Conservation (phyloP, 2,797 vertebrate genomes). For the Enteromius paludinosus region DNA sequence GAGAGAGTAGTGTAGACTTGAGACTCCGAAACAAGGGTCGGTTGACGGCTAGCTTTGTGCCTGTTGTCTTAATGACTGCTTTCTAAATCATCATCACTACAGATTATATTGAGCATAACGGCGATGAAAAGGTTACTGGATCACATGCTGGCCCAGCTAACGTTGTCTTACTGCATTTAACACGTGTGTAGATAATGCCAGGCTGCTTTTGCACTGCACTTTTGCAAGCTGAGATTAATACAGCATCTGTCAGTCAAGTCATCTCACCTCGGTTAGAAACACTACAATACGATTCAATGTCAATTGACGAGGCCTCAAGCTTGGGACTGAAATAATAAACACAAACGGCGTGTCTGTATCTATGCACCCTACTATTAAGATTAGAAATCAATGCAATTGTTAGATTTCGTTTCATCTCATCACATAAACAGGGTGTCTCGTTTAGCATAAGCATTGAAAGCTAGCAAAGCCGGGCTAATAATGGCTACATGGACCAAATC, state of each 20-base stretch:
- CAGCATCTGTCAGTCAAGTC: not conserved
- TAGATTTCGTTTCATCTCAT: not conserved
- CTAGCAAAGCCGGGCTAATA: conserved; percentile 41
- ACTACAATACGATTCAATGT: not conserved
- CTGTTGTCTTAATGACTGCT: not conserved
- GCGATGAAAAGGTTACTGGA: not conserved
- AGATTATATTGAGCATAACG: not conserved
- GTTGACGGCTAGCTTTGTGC: not conserved
- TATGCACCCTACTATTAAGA: not conserved
- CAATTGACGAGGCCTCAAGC: not conserved
- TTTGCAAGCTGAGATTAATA: not conserved
- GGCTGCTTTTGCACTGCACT: not conserved
- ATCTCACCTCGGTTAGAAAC: not conserved
- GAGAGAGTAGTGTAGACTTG: not conserved
- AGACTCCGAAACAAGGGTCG: not conserved
- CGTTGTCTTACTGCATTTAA: not conserved
- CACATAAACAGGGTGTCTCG: not conserved
- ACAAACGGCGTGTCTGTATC: not conserved
- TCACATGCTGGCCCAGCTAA: not conserved
- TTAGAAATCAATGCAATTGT: not conserved
- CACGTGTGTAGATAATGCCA: not conserved
- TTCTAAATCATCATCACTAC: not conserved
- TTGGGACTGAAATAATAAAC: not conserved
- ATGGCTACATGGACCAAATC: conserved; percentile 9
- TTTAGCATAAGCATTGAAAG: conserved; percentile 13